These are phyloP conservation scores for Muraenolepis orangiensis DNA, from an alignment of 2,797 vertebrate species.

Conservation along the genomic window DNA sequence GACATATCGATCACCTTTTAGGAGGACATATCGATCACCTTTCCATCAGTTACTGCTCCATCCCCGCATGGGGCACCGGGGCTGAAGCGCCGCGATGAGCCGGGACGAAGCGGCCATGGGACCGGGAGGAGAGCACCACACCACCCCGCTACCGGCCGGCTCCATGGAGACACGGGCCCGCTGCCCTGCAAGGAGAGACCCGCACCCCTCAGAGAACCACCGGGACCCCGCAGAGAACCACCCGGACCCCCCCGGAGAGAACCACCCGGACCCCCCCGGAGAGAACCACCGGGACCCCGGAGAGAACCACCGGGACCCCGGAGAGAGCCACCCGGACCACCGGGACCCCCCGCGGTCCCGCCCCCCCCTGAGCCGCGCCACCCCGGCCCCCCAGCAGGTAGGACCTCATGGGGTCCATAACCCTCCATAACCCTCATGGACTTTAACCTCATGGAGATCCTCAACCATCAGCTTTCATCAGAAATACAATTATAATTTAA, in stretches of 20 bases:
- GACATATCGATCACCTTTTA: not conserved
- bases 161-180: no score
- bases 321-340: no score
- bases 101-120: conserved; percentile 77
- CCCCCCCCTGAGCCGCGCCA: conserved; percentile 37
- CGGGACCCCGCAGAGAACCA: no score
- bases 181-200: no score
- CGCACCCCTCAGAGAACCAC: no score
- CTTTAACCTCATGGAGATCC: no score
- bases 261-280: conserved; percentile 70
- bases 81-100: conserved; percentile 69
- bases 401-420: no score
- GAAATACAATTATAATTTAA: no score
- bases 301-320: no score
- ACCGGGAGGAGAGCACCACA: conserved; percentile 52
- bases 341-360: conserved; percentile 80
- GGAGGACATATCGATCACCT: not conserved
- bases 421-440: no score
- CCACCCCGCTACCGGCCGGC: no score
- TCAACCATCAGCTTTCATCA: no score
- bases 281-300: conserved; percentile 72
- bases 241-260: conserved; percentile 69
- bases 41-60: not conserved
- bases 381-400: conserved; percentile 56
- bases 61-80: conserved; percentile 37